These are phyloP conservation scores for Aphrophora alni DNA, from an alignment of 2,888 invertebrate species.

Conservation along the genomic window DNA sequence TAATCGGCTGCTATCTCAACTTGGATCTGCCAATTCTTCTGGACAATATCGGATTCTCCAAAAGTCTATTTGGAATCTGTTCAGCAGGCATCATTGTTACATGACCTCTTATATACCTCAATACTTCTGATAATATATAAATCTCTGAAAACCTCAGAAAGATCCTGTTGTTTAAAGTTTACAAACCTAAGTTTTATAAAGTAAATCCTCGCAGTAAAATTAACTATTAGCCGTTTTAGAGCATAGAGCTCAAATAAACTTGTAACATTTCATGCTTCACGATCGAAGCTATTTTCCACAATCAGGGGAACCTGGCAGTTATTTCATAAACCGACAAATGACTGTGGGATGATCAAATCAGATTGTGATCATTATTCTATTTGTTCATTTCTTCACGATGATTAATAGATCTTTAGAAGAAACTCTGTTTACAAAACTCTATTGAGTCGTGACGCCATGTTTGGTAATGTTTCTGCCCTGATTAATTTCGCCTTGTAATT, in stretches of 20 bases:
- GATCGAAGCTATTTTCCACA: not conserved
- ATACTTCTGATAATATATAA: too few relatives aligned
- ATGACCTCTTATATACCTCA: too few relatives aligned
- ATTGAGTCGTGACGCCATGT: not conserved
- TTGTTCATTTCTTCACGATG: not conserved
- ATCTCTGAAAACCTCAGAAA: too few relatives aligned
- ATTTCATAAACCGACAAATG: not conserved
- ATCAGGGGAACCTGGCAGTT: not conserved
- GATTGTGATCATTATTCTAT: not conserved
- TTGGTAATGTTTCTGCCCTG: not conserved
- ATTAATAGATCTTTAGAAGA: not conserved
- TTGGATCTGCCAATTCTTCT: too few relatives aligned
- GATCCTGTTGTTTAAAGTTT: too few relatives aligned
- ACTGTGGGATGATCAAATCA: not conserved
- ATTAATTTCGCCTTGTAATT: not conserved
- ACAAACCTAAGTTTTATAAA: too few relatives aligned
- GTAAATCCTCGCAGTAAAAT: too few relatives aligned
- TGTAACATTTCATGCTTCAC: not conserved
- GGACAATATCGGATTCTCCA: too few relatives aligned
- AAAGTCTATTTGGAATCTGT: too few relatives aligned
- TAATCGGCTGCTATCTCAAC: too few relatives aligned
- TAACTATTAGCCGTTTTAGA: too few relatives aligned
- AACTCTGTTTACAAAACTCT: not conserved
- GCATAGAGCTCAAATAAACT: not conserved
- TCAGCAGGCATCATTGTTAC: too few relatives aligned